Evolutionary conservation across 2,113 vertebrate species (phyloP).

Genomic region (Phycodurus eques): DNA sequence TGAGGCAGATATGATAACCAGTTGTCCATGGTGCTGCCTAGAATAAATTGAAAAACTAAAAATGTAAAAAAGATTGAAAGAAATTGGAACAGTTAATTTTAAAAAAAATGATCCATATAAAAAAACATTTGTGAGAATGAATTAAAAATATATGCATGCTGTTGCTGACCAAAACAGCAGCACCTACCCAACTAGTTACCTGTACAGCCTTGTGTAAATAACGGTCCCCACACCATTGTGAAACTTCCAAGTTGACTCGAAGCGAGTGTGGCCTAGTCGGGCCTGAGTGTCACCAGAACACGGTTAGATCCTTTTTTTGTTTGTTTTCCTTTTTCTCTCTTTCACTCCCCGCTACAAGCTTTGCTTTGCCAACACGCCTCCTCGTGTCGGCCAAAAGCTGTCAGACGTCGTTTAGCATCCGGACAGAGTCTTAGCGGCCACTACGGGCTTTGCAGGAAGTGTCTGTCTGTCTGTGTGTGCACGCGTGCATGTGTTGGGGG

Average conservation of each 20-base stretch:
- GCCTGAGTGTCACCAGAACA: background rate
- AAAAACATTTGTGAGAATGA: too few relatives aligned
- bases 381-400: slow-evolving; percentile 45
- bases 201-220: too few relatives aligned
- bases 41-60: too few relatives aligned
- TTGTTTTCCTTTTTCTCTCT: background rate
- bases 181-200: background rate
- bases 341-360: slow-evolving; percentile 29
- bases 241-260: background rate
- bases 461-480: slow-evolving; percentile 16
- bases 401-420: slow-evolving; percentile 29
- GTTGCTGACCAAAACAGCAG: background rate
- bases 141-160: too few relatives aligned
- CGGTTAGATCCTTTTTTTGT: background rate
- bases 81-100: too few relatives aligned
- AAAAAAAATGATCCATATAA: too few relatives aligned
- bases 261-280: background rate
- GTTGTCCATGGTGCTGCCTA: too few relatives aligned
- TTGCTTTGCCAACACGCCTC: slow-evolving; percentile 29
- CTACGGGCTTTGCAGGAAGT: slow-evolving; percentile 37
- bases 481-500: slow-evolving; percentile 1
- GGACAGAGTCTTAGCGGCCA: background rate
- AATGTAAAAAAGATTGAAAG: too few relatives aligned
- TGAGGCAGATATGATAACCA: too few relatives aligned
- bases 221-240: too few relatives aligned